Evolutionary conservation across 2,888 invertebrate species (phyloP).

Genomic region (Sceliomorpha sp.): DNA sequence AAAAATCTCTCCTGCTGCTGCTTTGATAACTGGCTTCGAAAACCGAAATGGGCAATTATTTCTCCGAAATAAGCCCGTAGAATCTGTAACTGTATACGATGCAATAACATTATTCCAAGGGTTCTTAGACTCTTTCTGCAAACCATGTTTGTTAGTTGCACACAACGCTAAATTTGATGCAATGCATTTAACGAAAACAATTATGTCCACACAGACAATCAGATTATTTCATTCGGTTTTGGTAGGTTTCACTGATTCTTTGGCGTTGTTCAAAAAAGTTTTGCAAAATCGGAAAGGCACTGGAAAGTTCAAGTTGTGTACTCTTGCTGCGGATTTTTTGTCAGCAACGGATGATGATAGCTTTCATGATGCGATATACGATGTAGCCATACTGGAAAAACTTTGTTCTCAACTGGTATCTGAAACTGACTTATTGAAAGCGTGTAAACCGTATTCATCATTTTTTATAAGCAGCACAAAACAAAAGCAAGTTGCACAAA

Average conservation of each 20-base stretch:
- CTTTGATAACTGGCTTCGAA: too few relatives aligned
- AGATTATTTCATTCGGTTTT: slow-evolving; percentile 1
- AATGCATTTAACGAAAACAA: slow-evolving; percentile 8
- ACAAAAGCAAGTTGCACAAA: slow-evolving; percentile 14
- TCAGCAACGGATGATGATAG: background rate
- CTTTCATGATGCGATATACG: slow-evolving; percentile 24
- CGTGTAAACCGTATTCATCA: slow-evolving; percentile 18
- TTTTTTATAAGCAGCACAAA: slow-evolving; percentile 12
- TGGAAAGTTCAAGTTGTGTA: slow-evolving; percentile 9
- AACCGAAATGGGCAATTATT: too few relatives aligned
- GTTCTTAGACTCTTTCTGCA: background rate
- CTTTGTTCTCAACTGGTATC: slow-evolving; percentile 3
- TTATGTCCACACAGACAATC: background rate
- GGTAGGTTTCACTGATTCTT: slow-evolving; percentile 4
- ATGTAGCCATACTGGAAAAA: slow-evolving; percentile 20
- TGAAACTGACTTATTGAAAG: slow-evolving; percentile 16
- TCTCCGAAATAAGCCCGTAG: too few relatives aligned
- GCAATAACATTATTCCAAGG: too few relatives aligned
- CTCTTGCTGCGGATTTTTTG: slow-evolving; percentile 10
- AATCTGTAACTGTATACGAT: too few relatives aligned
- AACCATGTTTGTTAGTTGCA: slow-evolving; percentile 23
- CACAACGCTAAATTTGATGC: slow-evolving; percentile 26
- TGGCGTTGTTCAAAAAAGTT: background rate
- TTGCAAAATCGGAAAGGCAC: background rate
- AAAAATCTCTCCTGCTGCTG: too few relatives aligned